Evolutionary conservation across 2,888 invertebrate species (phyloP).

Genomic region (Carcina quercana): DNA sequence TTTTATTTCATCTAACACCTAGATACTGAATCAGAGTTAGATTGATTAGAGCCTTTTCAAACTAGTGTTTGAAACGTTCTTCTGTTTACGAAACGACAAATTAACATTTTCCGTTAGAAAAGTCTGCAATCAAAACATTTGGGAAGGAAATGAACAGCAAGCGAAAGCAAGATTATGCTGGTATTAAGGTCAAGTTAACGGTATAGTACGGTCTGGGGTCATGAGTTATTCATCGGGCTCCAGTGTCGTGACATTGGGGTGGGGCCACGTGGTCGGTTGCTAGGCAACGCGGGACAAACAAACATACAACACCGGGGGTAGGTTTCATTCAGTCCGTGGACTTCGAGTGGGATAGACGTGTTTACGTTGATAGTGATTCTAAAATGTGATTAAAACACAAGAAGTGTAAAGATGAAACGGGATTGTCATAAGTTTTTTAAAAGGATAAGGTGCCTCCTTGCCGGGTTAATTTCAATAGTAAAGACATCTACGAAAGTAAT

Average conservation of each 20-base stretch:
- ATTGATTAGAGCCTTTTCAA: too few species aligned
- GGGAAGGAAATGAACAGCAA: background rate
- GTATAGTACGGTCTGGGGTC: slow-evolving; percentile 32
- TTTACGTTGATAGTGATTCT: too few species aligned
- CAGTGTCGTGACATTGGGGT: slow-evolving; percentile 45
- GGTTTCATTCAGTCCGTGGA: slow-evolving; percentile 37
- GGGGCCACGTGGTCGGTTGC: slow-evolving; percentile 50
- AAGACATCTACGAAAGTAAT: too few species aligned
- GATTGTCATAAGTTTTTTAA: too few species aligned
- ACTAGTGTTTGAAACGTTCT: too few species aligned
- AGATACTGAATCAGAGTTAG: too few species aligned
- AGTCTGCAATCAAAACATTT: background rate
- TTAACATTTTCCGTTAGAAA: background rate
- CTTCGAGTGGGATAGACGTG: slow-evolving; percentile 17
- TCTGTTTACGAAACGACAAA: too few species aligned
- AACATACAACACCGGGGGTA: slow-evolving; percentile 30
- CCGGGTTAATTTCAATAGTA: too few species aligned
- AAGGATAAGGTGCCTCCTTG: too few species aligned
- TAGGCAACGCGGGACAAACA: slow-evolving; percentile 43
- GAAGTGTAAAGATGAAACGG: too few species aligned
- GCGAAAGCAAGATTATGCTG: slow-evolving; percentile 5
- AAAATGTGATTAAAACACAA: too few species aligned
- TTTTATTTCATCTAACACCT: too few species aligned
- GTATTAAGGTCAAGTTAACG: slow-evolving; percentile 41
- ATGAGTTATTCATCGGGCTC: slow-evolving; percentile 38